These are phyloP conservation scores for Drosophila mimica DNA, from an alignment of 2,888 invertebrate genomes.

Conservation along the genomic window DNA sequence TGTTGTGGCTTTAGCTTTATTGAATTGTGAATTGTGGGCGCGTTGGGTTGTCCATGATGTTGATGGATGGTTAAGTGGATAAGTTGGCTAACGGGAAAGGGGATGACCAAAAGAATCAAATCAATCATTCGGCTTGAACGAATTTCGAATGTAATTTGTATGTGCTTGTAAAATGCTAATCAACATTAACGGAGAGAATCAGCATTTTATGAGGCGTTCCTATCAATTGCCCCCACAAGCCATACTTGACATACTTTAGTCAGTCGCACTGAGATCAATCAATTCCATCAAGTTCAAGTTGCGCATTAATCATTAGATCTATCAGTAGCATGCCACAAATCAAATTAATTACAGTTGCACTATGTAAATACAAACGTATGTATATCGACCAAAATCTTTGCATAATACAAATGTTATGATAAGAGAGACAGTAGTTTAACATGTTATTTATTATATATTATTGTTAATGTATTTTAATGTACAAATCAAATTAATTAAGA, in stretches of 20 bases:
- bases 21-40: conserved; percentile 43
- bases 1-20: conserved; percentile 56
- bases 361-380: background rate
- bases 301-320: conserved; percentile 14
- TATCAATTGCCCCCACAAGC: conserved; percentile 15
- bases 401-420: background rate
- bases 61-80: conserved; percentile 54
- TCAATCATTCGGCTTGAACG: conserved; percentile 41
- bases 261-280: conserved; percentile 27
- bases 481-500: background rate
- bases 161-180: conserved; percentile 45
- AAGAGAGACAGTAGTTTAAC: background rate
- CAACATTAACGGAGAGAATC: conserved; percentile 40
- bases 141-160: background rate
- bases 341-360: background rate
- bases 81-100: conserved; percentile 11
- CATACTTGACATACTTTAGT: conserved; percentile 30
- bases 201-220: conserved; percentile 20
- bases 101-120: conserved; percentile 24
- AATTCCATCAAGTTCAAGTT: conserved; percentile 16
- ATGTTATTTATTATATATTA: background rate
- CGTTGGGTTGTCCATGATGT: conserved; percentile 7
- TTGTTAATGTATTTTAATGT: background rate
- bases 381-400: background rate
- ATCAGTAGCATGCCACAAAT: background rate